A percentile compares a stretch with the other conserved stretches of the same genome.
Conservation (phyloP, 2,888 invertebrate species). For the Sarcophaga rosellei region DNA sequence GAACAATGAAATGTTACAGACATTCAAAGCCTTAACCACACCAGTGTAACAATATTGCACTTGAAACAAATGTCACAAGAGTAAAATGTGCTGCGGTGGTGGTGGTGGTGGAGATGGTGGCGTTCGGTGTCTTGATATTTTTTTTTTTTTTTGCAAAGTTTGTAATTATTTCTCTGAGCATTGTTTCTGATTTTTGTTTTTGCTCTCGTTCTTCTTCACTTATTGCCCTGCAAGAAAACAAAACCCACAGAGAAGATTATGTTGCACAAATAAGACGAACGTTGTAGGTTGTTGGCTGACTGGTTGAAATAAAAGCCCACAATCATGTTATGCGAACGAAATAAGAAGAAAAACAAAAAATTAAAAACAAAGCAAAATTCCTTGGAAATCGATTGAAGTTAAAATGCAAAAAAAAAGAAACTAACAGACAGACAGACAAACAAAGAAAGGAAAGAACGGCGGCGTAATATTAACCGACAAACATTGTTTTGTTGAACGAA, state of each 20-base stretch:
- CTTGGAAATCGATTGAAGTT: conserved; percentile 62
- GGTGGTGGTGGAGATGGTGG: background rate
- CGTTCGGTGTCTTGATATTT: conserved; percentile 20
- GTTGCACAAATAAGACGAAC: conserved; percentile 54
- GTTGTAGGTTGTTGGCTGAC: conserved; percentile 37
- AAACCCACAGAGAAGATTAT: conserved; percentile 40
- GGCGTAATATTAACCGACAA: background rate
- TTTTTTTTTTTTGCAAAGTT: conserved; percentile 60
- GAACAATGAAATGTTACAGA: conserved; percentile 22
- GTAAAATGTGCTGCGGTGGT: background rate
- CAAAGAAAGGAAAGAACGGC: background rate
- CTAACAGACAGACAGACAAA: background rate
- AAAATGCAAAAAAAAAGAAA: conserved; percentile 1
- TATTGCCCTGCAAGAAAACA: background rate
- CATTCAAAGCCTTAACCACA: conserved; percentile 30
- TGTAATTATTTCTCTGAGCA: conserved; percentile 45
- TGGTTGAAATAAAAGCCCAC: conserved; percentile 49
- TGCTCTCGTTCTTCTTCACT: background rate
- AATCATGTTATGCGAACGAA: conserved; percentile 32
- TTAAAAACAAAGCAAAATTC: conserved; percentile 43
- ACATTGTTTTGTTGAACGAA: conserved; percentile 27
- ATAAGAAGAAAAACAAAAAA: conserved; percentile 29
- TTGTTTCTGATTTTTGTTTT: conserved; percentile 24
- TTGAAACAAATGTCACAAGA: conserved; percentile 57
- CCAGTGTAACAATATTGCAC: conserved; percentile 52